These are phyloP conservation scores for Drosophila demipolita DNA, from an alignment of 2,888 invertebrate species.

Conservation along the genomic window DNA sequence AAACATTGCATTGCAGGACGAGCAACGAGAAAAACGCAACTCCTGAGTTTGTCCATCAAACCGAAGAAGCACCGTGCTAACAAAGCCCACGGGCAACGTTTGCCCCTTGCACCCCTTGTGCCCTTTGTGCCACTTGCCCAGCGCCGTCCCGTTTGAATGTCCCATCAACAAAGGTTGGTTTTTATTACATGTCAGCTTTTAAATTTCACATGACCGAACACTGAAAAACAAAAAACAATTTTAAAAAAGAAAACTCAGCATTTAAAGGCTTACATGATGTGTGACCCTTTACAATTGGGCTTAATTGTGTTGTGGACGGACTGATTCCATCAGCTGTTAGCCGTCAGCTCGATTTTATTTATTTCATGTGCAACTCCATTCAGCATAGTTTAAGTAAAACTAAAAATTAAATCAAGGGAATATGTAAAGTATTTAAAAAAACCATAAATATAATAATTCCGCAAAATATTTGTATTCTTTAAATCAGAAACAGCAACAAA, in stretches of 20 bases:
- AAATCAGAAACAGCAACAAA: not conserved
- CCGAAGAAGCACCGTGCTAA: conserved; percentile 17
- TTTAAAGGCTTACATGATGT: conserved; percentile 24
- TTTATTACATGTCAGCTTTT: conserved; percentile 68
- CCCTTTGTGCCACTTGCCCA: conserved; percentile 1
- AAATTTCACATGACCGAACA: conserved; percentile 48
- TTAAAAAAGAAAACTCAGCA: conserved; percentile 1
- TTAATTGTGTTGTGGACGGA: conserved; percentile 34
- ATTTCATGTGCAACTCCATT: not conserved
- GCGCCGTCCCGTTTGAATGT: conserved; percentile 19
- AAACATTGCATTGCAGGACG: conserved; percentile 39
- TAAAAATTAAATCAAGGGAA: not conserved
- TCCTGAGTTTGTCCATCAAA: conserved; percentile 59
- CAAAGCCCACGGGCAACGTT: conserved; percentile 36
- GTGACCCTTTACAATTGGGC: conserved; percentile 44
- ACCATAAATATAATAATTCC: not conserved
- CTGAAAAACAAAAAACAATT: not conserved
- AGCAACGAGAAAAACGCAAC: not conserved
- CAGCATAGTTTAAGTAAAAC: not conserved
- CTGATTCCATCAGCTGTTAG: conserved; percentile 7
- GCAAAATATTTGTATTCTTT: not conserved
- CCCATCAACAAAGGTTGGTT: conserved; percentile 56
- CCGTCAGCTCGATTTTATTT: not conserved
- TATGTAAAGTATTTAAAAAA: not conserved
- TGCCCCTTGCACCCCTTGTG: conserved; percentile 12